Conservation (phyloP, 2,113 vertebrate species). For the Upupa epops region DNA sequence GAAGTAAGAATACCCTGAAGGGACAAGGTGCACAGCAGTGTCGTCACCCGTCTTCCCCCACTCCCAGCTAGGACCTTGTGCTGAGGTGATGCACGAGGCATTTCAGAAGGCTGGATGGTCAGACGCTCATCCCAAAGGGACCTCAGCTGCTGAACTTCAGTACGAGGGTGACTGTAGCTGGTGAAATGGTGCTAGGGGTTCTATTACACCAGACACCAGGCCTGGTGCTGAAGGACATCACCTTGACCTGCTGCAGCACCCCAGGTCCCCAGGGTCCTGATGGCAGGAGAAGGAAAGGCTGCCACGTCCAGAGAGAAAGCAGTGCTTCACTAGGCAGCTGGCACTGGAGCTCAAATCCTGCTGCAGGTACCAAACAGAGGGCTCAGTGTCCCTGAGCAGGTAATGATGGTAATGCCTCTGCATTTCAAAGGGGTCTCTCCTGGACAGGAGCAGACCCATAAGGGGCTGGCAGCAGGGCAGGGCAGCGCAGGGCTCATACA, state of each 20-base stretch:
- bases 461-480: not conserved
- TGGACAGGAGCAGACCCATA: not conserved
- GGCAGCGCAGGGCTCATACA: not conserved
- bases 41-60: not conserved
- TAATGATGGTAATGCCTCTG: not conserved
- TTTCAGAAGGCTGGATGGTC: not conserved
- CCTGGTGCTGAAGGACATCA: not conserved
- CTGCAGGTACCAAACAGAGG: not conserved
- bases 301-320: fast-evolving
- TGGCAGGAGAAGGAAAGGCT: not conserved
- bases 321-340: fast-evolving
- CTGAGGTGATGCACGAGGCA: not conserved
- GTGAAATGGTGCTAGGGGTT: not conserved
- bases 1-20: not conserved
- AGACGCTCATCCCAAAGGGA: not conserved
- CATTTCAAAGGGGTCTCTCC: fast-evolving
- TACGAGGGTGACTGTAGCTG: not conserved
- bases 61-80: not conserved
- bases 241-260: not conserved
- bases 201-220: not conserved
- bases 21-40: fast-evolving
- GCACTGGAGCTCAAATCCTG: fast-evolving
- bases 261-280: not conserved
- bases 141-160: not conserved
- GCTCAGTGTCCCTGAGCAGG: fast-evolving